Base-by-base conservation (phyloP, 2,888 invertebrate species). In the Mellilla xanthometata region DNA sequence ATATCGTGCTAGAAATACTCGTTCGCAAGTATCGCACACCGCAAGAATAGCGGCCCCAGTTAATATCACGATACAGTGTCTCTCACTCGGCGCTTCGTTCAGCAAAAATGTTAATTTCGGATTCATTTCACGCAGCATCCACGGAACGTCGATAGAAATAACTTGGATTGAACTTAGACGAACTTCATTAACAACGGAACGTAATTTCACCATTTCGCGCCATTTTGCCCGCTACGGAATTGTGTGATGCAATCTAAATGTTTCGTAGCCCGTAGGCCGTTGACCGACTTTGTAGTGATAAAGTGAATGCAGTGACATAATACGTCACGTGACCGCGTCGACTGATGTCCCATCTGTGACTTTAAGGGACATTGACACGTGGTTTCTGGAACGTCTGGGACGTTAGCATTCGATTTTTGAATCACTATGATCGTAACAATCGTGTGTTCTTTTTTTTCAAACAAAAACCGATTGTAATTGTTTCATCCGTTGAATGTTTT, bases 21-120 rank as follows among this genome's bases (percentile, higher is more conserved):
- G 15, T 24, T 4, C 8, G n/a, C 2, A 24, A 24, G 8, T 24
- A 24, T 24, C 7, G 24, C 24, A 24, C n/a, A 8, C 7, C 8
- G 8, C 24, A 2, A 24, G 24, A 24, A 24, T 24, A 24, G 24
- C 8, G n/a, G n/a, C 8, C 24, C n/a, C 24, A n/a, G 24, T 2
- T 82, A 81, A 84, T 80, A 76, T 77, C 72, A 69, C 41, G 26
- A 46, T 42, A 49, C 49, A 44, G 36, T 39, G 34, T 29, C 30
- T 35, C 35, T 28, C 29, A 12, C 35, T 30, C 13, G 22, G 38
- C 33, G 28, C 41, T 28, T n/a, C 27, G 47, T 34, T 48, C 38
- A 33, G 68, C 69, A 66, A 78, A 78, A 76, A 72, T 65, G 68
- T 65, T 70, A 67, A 72, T 68, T 76, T 62, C 50, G 60, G 60